Percentiles rank a stretch among this genome's conserved stretches.
These are phyloP conservation scores for Peromyscus aztecus DNA, from an alignment of 2,797 vertebrate species.

Conservation along the genomic window DNA sequence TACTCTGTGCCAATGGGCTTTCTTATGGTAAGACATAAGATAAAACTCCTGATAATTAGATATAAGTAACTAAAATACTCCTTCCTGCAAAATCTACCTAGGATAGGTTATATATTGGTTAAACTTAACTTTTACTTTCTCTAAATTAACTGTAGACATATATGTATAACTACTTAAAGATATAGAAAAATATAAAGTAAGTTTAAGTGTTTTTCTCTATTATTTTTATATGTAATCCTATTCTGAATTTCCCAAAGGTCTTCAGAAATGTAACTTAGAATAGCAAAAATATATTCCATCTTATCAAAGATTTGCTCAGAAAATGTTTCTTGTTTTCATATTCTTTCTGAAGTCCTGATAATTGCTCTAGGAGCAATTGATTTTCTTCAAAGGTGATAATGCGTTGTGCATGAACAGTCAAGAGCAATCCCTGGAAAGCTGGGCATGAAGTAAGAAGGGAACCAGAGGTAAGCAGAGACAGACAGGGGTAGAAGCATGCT, in stretches of 20 bases:
- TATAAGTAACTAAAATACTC: not conserved
- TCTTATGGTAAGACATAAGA: not conserved
- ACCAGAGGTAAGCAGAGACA: not conserved
- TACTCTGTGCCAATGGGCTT: not conserved
- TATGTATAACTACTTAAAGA: conserved; percentile 14
- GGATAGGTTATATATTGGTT: not conserved
- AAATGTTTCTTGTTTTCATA: not conserved
- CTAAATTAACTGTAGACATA: not conserved
- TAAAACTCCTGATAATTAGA: conserved; percentile 8
- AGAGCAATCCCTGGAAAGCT: not conserved
- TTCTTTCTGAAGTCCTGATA: not conserved
- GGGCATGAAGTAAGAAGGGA: no score
- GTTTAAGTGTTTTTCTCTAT: not conserved
- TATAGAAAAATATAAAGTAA: not conserved
- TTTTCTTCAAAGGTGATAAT: not conserved
- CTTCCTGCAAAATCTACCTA: not conserved
- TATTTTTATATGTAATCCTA: not conserved
- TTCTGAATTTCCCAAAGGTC: not conserved
- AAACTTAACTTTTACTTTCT: not conserved
- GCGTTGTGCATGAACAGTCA: not conserved
- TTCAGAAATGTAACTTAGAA: not conserved
- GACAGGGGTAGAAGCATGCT: rapidly evolving
- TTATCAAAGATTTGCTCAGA: not conserved
- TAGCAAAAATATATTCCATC: not conserved
- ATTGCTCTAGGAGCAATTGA: not conserved